A percentile compares a stretch with the other conserved stretches of the same genome.
Evolutionary conservation across 2,113 vertebrate genomes (phyloP).

Genomic region (Periophthalmus modestus): DNA sequence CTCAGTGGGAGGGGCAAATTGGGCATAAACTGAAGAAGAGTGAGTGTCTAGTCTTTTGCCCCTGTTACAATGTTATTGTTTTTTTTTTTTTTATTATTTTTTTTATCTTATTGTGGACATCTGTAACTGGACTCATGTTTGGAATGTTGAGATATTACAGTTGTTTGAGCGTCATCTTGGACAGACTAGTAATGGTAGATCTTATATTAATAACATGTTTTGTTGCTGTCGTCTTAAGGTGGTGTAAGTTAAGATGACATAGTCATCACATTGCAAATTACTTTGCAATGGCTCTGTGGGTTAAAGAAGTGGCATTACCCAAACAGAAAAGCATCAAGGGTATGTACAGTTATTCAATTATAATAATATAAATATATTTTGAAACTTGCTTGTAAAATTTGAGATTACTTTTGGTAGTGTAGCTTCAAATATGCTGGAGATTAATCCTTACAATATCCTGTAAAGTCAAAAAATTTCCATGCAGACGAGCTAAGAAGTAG

Average conservation of each 20-base stretch:
- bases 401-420: neutral
- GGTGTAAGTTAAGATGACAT: constrained; percentile 5
- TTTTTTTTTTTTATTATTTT: no score
- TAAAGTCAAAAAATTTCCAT: constrained; percentile 12
- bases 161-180: neutral
- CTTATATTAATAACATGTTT: neutral
- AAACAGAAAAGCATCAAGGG: constrained; percentile 51
- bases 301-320: constrained; percentile 51
- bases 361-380: neutral
- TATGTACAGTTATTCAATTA: neutral
- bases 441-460: neutral
- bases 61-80: constrained; percentile 14
- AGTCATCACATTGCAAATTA: constrained; percentile 15
- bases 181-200: neutral
- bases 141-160: constrained; percentile 34
- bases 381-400: neutral
- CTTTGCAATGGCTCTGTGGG: constrained; percentile 21
- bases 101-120: constrained; percentile 50
- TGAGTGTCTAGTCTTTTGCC: neutral
- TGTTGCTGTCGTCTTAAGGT: neutral
- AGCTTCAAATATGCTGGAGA: neutral
- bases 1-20: constrained; percentile 43
- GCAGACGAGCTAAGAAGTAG: constrained; percentile 32
- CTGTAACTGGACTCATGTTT: constrained; percentile 41
- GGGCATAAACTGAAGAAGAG: constrained; percentile 22